Percentiles rank a stretch among this genome's conserved stretches.
Conservation (phyloP, 2,888 invertebrate species). For the Nemotelus pantherinus region DNA sequence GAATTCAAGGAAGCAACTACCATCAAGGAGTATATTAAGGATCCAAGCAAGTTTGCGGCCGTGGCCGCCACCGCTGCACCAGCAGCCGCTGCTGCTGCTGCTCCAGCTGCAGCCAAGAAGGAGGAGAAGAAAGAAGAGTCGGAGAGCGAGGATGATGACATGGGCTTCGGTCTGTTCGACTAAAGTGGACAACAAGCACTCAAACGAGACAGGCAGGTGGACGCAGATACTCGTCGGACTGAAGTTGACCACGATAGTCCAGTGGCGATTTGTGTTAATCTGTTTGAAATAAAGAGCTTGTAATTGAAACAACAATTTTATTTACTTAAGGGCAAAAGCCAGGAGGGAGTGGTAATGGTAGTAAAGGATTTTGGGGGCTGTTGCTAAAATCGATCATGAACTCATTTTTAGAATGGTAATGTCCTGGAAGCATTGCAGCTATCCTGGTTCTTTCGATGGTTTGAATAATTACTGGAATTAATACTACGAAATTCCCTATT, state of each 20-base stretch:
- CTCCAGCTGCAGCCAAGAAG: constrained; percentile 72
- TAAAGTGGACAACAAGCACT: constrained; percentile 64
- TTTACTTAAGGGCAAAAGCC: background rate
- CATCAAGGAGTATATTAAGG: constrained; percentile 93
- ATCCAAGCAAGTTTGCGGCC: constrained; percentile 93
- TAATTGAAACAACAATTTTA: background rate
- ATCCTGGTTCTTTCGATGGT: too few relatives aligned
- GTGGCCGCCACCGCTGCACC: constrained; percentile 69
- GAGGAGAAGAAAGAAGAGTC: constrained; percentile 86
- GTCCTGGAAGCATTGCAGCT: too few relatives aligned
- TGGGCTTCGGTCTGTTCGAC: constrained; percentile 97
- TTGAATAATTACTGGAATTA: too few relatives aligned
- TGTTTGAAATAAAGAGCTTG: constrained; percentile 19
- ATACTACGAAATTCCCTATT: too few relatives aligned
- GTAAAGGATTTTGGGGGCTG: too few relatives aligned
- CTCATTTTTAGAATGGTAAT: too few relatives aligned
- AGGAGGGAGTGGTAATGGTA: too few relatives aligned
- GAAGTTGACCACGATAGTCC: constrained; percentile 25
- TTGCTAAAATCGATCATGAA: too few relatives aligned
- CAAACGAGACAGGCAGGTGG: background rate
- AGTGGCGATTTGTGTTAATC: constrained; percentile 55
- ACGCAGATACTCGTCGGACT: constrained; percentile 49
- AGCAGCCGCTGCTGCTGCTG: constrained; percentile 72
- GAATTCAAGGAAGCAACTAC: constrained; percentile 94
- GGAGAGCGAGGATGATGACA: constrained; percentile 89